phyloP scores from a whole-genome alignment of 2,797 vertebrate genomes.

The Eulemur coronatus region DNA sequence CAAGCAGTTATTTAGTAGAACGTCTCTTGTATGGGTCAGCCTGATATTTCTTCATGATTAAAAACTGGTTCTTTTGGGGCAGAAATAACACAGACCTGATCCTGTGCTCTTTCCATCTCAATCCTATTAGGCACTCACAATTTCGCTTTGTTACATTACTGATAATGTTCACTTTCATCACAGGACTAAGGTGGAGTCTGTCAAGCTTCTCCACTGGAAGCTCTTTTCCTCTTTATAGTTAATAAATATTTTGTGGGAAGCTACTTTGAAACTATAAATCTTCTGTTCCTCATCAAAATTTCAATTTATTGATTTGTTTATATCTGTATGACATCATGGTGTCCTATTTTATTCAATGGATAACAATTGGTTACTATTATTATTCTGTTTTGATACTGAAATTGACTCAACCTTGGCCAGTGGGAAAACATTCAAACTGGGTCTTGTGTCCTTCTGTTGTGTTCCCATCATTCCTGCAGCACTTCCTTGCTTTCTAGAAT shows the following conservation, averaged over 20 bases:
- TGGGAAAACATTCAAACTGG: neutral
- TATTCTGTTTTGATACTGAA: neutral
- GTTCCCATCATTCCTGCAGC: neutral
- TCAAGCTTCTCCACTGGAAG: neutral
- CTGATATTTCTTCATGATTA: slow-evolving; percentile 29
- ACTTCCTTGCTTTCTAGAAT: neutral
- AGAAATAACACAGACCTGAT: neutral
- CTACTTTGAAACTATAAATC: neutral
- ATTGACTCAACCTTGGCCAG: neutral
- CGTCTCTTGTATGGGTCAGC: neutral
- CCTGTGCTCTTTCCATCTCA: neutral
- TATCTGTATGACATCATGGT: neutral
- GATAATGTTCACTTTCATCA: neutral
- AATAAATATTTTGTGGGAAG: slow-evolving; percentile 10
- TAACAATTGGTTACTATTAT: neutral
- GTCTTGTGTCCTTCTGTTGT: neutral
- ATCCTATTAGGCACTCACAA: neutral
- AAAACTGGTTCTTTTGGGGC: neutral
- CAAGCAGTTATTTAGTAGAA: slow-evolving; percentile 12
- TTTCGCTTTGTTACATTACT: neutral
- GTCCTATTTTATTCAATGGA: neutral
- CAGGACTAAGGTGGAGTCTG: neutral
- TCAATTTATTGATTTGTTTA: neutral
- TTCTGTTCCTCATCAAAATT: neutral
- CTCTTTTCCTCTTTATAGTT: neutral